Percentiles rank a stretch among this genome's conserved stretches.
These are phyloP conservation scores for Oplegnathus fasciatus DNA, from an alignment of 2,113 vertebrate species.

Conservation along the genomic window DNA sequence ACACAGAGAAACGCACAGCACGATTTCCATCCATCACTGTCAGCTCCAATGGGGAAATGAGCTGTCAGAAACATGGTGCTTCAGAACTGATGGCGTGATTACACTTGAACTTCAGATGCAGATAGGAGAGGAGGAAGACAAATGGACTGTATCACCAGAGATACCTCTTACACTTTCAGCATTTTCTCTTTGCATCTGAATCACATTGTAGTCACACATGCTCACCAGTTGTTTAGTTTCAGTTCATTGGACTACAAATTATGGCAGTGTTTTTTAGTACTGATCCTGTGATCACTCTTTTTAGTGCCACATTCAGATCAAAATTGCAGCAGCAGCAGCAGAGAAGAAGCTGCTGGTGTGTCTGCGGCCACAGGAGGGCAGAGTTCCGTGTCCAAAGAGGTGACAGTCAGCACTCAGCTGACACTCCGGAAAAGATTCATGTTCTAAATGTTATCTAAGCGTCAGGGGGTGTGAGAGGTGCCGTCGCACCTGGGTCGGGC, in stretches of 20 bases:
- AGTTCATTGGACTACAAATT: background rate
- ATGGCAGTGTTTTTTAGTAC: background rate
- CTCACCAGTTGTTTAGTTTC: background rate
- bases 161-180: conserved; percentile 40
- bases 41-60: conserved; percentile 92
- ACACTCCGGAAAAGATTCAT: too few species aligned
- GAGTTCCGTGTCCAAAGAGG: too few species aligned
- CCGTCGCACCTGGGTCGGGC: too few species aligned
- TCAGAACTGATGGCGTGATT: conserved; percentile 89
- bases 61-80: conserved; percentile 88
- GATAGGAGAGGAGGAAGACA: conserved; percentile 81
- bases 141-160: background rate
- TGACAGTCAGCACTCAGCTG: too few species aligned
- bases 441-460: too few species aligned
- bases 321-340: background rate
- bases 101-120: conserved; percentile 86
- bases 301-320: background rate
- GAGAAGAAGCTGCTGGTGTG: too few species aligned
- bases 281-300: background rate
- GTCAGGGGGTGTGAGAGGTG: too few species aligned
- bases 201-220: background rate
- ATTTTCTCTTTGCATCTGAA: background rate
- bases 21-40: conserved; percentile 88
- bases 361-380: too few species aligned
- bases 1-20: conserved; percentile 24